A percentile compares a stretch with the other conserved stretches of the same genome.
Evolutionary conservation across 1,140 invertebrate species (phyloP).

Genomic region (Euura lappo): DNA sequence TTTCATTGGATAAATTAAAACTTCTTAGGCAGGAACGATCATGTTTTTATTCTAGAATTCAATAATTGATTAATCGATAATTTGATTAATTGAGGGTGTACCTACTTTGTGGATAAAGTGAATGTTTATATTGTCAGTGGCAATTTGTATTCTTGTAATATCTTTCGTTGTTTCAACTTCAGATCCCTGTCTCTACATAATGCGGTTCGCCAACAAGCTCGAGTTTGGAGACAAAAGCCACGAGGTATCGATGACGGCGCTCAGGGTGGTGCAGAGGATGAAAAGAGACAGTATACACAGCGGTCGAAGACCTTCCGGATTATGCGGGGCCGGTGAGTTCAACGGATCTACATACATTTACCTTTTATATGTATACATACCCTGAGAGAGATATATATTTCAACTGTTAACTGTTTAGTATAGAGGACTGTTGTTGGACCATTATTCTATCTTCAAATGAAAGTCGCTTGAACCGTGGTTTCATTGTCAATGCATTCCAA

Average conservation of each 20-base stretch:
- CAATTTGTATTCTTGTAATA: no score
- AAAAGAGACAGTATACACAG: constrained; percentile 97
- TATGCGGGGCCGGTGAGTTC: constrained; percentile 90
- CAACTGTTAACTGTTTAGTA: neutral
- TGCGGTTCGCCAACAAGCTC: constrained; percentile 92
- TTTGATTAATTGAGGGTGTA: no score
- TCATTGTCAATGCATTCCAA: no score
- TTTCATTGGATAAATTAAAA: no score
- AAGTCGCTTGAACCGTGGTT: no score
- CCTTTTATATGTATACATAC: constrained; percentile 16
- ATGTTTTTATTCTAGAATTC: no score
- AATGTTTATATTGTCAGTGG: no score
- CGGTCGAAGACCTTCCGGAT: constrained; percentile 91
- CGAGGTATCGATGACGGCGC: constrained; percentile 93
- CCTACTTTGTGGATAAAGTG: no score
- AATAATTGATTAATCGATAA: no score
- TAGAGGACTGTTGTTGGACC: no score
- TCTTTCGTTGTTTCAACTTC: constrained; percentile 44
- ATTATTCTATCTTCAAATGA: no score
- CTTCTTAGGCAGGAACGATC: no score
- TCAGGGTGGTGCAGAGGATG: constrained; percentile 94
- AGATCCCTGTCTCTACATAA: constrained; percentile 95
- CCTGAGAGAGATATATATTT: neutral
- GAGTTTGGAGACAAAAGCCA: constrained; percentile 92
- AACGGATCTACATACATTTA: neutral